Conservation (phyloP, 2,888 invertebrate genomes). For the Keiferia lycopersicella region DNA sequence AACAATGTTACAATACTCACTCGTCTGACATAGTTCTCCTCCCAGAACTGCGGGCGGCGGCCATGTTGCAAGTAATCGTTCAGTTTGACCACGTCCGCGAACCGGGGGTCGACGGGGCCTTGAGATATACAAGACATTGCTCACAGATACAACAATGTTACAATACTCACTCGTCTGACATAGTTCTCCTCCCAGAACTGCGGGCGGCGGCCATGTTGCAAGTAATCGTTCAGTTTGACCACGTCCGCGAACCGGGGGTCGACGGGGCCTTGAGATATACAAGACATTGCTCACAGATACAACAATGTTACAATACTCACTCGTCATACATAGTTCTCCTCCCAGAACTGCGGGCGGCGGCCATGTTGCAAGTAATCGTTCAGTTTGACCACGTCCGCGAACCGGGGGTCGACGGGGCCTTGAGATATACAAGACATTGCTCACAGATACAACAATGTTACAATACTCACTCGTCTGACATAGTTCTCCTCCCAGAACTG, state of each 20-base stretch:
- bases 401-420: too few relatives aligned
- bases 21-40: conserved; percentile 92
- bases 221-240: conserved; percentile 84
- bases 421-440: too few relatives aligned
- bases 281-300: too few relatives aligned
- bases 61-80: conserved; percentile 93
- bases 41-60: conserved; percentile 94
- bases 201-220: conserved; percentile 91
- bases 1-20: conserved; percentile 48
- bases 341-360: conserved; percentile 94
- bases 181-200: conserved; percentile 97
- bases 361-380: conserved; percentile 93
- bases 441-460: too few relatives aligned
- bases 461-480: conserved; percentile 83
- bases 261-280: too few relatives aligned
- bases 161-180: conserved; percentile 83
- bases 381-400: too few relatives aligned
- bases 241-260: too few relatives aligned
- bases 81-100: too few relatives aligned
- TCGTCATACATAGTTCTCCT: conserved; percentile 92
- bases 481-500: conserved; percentile 97
- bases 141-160: too few relatives aligned
- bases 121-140: too few relatives aligned
- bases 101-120: too few relatives aligned
- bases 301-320: conserved; percentile 48